phyloP scores from a whole-genome alignment of 2,888 invertebrate genomes.

The Exephanes ischioxanthus region DNA sequence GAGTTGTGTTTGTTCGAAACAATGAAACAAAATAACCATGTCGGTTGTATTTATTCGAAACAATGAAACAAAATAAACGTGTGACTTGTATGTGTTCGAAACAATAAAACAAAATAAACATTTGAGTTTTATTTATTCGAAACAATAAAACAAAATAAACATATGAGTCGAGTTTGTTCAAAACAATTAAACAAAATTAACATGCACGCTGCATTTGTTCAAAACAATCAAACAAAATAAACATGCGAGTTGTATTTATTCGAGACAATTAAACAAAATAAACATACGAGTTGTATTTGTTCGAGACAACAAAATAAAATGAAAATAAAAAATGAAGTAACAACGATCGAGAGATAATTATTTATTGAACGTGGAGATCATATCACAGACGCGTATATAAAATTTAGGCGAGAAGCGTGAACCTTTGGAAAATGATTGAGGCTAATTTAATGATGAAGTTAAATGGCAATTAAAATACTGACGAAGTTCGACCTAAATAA shows the following conservation, averaged over 20 bases:
- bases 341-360: not conserved
- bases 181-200: too few relatives aligned
- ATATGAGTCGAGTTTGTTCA: too few relatives aligned
- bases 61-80: slow-evolving; percentile 11
- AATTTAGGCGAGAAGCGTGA: not conserved
- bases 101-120: not conserved
- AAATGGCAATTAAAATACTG: not conserved
- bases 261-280: not conserved
- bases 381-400: slow-evolving; percentile 47
- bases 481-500: slow-evolving; percentile 43
- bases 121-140: too few relatives aligned
- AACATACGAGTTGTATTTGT: too few relatives aligned
- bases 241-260: too few relatives aligned
- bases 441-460: not conserved
- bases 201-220: too few relatives aligned
- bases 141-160: not conserved
- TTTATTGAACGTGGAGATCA: slow-evolving; percentile 19
- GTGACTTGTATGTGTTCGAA: slow-evolving; percentile 29
- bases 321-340: not conserved
- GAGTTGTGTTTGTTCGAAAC: too few relatives aligned
- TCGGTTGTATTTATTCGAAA: too few relatives aligned
- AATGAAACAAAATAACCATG: too few relatives aligned
- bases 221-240: not conserved
- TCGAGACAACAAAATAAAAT: too few relatives aligned
- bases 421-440: not conserved